Base-by-base conservation (phyloP, 2,888 invertebrate genomes). In the Diplolepis rosae region DNA sequence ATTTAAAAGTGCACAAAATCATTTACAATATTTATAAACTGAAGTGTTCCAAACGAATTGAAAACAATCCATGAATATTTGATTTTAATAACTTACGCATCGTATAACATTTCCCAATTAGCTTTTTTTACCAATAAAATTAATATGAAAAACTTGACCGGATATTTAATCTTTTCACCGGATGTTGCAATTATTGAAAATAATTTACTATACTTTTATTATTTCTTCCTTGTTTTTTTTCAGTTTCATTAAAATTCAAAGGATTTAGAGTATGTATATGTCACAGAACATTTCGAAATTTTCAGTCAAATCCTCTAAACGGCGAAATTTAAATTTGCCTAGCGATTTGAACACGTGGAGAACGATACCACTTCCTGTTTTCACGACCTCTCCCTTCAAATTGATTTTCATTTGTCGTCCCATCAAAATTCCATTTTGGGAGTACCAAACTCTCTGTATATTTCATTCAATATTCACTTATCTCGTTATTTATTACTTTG, bases 401-500 rank as follows among this genome's bases (percentile, higher is more conserved):
- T 7, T 61, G 24, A 7, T 11, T 56, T 56, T 56, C 35, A 56
- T 56, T 56, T 56, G 18, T 35, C 56, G 35, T 35, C 35, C 13
- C 35, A 56, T 35, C 56, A 56, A 35, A 56, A 56, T 56, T 22
- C 32, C 22, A 56, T 56, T 56, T 56, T 56, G 22, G 24, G 56
- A 32, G 30, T 22, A 11, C 7, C 32, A 15, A 35, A n/a, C 32
- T 32, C n/a, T n/a, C n/a, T n/a, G n/a, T n/a, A n/a, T n/a, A n/a
- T n/a, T n/a, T n/a, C n/a, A n/a, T n/a, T n/a, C 54, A 56, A 28
- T 56, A 9, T 30, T 7, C 22, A 5, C 9, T 35, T n/a, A n/a
- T n/a, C n/a, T 35, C 56, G 56, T 35, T 56, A 22, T 35, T 56
- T 32, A 32, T 22, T 22, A 56, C 32, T 18, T 24, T 56, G 18